Evolutionary conservation across 2,113 vertebrate genomes (phyloP).

Genomic region (Chloropsis cyanopogon): DNA sequence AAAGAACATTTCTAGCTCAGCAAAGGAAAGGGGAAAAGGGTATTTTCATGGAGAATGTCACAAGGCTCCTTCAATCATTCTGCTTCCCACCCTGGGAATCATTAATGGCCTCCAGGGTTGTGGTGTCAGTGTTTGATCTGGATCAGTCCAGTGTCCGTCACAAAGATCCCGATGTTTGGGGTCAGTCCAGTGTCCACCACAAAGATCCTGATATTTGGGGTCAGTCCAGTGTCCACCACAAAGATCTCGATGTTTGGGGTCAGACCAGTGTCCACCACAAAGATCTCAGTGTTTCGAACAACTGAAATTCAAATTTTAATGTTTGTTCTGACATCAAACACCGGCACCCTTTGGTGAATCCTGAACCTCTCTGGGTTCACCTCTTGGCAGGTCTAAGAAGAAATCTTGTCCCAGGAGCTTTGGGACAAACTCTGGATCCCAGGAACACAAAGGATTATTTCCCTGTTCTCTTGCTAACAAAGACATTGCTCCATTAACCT

Average conservation of each 20-base stretch:
- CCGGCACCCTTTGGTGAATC: neutral
- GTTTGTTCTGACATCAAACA: neutral
- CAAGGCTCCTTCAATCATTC: neutral
- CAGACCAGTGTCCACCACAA: rapidly evolving
- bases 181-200: neutral
- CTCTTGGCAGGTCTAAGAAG: neutral
- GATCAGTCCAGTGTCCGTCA: neutral
- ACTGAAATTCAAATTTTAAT: neutral
- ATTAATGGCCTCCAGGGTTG: neutral
- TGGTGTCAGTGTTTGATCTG: neutral
- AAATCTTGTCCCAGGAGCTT: neutral
- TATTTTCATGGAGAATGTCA: neutral
- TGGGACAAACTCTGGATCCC: neutral
- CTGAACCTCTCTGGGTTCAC: neutral
- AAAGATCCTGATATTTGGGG: neutral
- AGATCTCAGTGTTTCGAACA: neutral
- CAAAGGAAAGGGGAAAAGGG: neutral
- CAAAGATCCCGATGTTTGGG: neutral
- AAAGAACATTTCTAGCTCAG: neutral
- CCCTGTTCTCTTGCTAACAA: neutral
- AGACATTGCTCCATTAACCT: conserved; percentile 3
- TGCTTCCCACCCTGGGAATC: neutral
- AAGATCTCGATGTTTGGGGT: neutral
- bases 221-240: neutral
- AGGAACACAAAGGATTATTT: neutral